These are phyloP conservation scores for Trypoxylon attenuatum DNA, from an alignment of 2,888 invertebrate species.

Conservation along the genomic window DNA sequence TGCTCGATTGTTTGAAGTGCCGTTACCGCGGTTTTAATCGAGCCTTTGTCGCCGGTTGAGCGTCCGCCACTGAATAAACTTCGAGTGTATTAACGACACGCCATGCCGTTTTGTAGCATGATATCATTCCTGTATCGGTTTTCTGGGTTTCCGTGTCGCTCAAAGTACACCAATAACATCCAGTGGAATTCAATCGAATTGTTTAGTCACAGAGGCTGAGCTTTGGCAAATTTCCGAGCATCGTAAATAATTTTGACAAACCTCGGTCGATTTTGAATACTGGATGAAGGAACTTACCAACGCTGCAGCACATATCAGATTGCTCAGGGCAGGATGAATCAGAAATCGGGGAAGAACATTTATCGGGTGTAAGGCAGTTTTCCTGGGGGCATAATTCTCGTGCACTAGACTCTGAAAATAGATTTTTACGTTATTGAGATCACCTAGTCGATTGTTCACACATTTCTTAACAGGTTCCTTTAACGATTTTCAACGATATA, in stretches of 20 bases:
- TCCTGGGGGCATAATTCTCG: constrained; percentile 30
- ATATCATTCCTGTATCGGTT: too few species aligned
- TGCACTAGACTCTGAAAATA: constrained; percentile 27
- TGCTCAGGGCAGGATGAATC: constrained; percentile 7
- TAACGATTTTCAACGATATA: too few species aligned
- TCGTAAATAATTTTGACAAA: too few species aligned
- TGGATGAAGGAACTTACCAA: constrained; percentile 34
- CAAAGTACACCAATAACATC: too few species aligned
- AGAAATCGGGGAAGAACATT: constrained; percentile 27
- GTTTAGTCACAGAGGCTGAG: too few species aligned
- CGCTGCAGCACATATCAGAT: constrained; percentile 32
- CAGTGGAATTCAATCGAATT: too few species aligned
- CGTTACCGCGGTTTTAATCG: neutral
- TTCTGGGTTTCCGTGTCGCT: too few species aligned
- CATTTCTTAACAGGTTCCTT: too few species aligned
- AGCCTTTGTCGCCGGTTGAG: neutral
- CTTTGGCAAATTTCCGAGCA: too few species aligned
- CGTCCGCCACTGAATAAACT: neutral
- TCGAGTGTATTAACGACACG: neutral
- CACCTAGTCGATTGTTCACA: too few species aligned
- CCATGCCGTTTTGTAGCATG: neutral
- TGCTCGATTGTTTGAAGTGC: neutral
- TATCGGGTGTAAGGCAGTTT: constrained; percentile 41
- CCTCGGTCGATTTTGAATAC: too few species aligned
- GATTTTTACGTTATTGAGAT: too few species aligned